These are phyloP conservation scores for Scaptomyza montana DNA, from an alignment of 1,140 invertebrate genomes.

Conservation along the genomic window DNA sequence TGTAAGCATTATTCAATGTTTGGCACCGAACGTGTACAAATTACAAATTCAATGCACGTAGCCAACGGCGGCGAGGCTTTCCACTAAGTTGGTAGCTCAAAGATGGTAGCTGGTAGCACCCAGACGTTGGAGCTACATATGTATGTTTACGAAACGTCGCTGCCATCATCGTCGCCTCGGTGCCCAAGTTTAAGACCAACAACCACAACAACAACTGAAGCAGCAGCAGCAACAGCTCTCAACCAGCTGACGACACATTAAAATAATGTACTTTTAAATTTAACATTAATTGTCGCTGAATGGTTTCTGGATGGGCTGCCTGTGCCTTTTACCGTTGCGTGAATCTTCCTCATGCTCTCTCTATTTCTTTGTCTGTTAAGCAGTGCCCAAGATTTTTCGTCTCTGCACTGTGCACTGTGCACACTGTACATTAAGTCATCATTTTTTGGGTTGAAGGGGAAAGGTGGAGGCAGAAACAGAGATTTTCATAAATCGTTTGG, in stretches of 20 bases:
- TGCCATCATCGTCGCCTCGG: constrained; percentile 55
- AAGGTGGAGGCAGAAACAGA: constrained; percentile 17
- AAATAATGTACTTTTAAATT: constrained; percentile 83
- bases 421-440: constrained; percentile 67
- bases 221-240: constrained; percentile 29
- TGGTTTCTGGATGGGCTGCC: constrained; percentile 58
- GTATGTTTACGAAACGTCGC: constrained; percentile 51
- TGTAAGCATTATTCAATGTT: constrained; percentile 82
- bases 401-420: constrained; percentile 41
- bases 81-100: constrained; percentile 6
- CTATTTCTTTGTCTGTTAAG: constrained; percentile 34
- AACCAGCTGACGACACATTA: constrained; percentile 73
- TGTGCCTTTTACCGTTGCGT: constrained; percentile 28
- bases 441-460: constrained; percentile 38
- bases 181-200: constrained; percentile 39
- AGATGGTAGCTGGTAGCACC: constrained; percentile 21
- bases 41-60: constrained; percentile 82
- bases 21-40: constrained; percentile 74
- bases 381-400: constrained; percentile 47
- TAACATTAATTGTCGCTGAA: constrained; percentile 79
- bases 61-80: constrained; percentile 60
- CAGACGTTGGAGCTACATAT: constrained; percentile 4
- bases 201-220: neutral
- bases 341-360: constrained; percentile 10
- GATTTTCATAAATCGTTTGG: constrained; percentile 77